phyloP scores from a whole-genome alignment of 1,140 invertebrate genomes.

The Cecropterus lyciades region DNA sequence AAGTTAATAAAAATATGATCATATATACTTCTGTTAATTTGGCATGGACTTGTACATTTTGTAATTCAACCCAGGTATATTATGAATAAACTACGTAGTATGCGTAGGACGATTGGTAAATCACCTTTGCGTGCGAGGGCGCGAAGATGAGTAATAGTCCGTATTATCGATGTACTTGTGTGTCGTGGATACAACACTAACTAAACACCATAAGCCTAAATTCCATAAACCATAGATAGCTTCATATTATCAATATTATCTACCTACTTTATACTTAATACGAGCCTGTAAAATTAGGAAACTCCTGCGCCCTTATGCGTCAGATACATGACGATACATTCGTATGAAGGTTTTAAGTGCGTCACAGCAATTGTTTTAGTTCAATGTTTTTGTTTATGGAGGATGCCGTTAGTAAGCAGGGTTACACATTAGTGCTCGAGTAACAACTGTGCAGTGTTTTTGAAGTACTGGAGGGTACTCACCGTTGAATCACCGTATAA shows the following conservation, averaged over 20 bases:
- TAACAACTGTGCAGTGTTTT: conserved; percentile 28
- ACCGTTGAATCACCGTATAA: conserved; percentile 46
- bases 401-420: conserved; percentile 11
- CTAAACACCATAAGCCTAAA: too few relatives aligned
- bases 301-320: conserved; percentile 3
- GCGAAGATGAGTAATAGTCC: conserved; percentile 39
- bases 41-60: background rate
- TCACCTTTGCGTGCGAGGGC: conserved; percentile 40
- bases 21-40: too few relatives aligned
- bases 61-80: conserved; percentile 11
- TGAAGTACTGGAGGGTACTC: conserved; percentile 28
- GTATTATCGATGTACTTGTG: background rate
- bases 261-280: too few relatives aligned
- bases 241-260: too few relatives aligned
- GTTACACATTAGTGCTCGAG: conserved; percentile 28
- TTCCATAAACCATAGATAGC: too few relatives aligned
- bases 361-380: conserved; percentile 24
- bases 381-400: conserved; percentile 17
- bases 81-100: conserved; percentile 4
- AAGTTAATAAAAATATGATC: too few relatives aligned
- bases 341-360: conserved; percentile 2
- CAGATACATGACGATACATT: conserved; percentile 10
- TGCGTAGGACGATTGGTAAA: conserved; percentile 33
- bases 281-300: conserved; percentile 17
- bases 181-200: background rate